Base-by-base conservation (phyloP, 2,113 vertebrate genomes). In the Vulpes vulpes region DNA sequence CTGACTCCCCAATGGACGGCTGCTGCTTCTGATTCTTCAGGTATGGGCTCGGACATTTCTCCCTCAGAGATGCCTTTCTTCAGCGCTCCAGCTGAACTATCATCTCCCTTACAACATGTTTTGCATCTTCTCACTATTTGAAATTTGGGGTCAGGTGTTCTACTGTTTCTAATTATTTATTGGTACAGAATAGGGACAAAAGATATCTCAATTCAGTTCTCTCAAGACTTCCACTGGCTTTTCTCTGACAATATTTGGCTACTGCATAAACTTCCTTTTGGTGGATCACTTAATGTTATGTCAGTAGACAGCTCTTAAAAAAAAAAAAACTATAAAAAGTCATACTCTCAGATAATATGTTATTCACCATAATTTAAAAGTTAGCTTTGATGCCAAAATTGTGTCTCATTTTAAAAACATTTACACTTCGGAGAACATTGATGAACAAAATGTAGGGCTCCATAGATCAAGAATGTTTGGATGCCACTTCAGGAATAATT, bases 401-500 rank as follows among this genome's bases (percentile, higher is more conserved):
- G 1, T 62, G 84, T 64, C n/a, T 64, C 51, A 60, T 69, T 94
- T 94, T 55, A 78, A 87, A 95, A 87, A 43, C 49, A 92, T 60
- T 95, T 80, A 64, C 23, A 87, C 65, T 94, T 94, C 57, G 92
- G 14, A 59, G 32, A 87, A 82, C 71, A 94, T 10, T 8, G 71
- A 88, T n/a, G 53, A 74, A 65, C 64, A 23, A 78, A 82, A 74
- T 62, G 20, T 74, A 97, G 43, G 65, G 51, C 32, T 55, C 89
- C 86, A 65, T 5, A 74, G 38, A 92, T 79, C 62, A 89, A 73
- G 71, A 86, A 62, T 53, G 25, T 97, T 59, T 97, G 97, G 98
- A 96, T 98, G 95, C 97, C 94, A 74, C 79, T 96, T 98, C 87
- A 98, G 97, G 96, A 96, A 96, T 98, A 98, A 98, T 97, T 96